Conservation (phyloP, 2,888 invertebrate genomes). For the Latheticus oryzae region DNA sequence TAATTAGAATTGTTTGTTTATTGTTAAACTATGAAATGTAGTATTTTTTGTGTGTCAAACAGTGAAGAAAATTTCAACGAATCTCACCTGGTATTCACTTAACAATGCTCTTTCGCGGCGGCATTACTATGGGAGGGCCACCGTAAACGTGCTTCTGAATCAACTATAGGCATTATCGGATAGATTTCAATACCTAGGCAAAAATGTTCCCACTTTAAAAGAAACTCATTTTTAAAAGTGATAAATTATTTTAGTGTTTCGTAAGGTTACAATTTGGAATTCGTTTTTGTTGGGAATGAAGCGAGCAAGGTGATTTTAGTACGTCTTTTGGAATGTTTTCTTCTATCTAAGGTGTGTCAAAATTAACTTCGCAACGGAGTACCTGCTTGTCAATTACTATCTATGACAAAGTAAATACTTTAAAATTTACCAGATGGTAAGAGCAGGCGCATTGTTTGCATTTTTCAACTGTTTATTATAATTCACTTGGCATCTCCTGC, state of each 20-base stretch:
- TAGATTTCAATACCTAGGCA: slow-evolving; percentile 19
- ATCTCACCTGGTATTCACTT: slow-evolving; percentile 27
- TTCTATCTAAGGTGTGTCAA: slow-evolving; percentile 9
- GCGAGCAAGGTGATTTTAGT: no score
- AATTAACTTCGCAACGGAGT: slow-evolving; percentile 23
- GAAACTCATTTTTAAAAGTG: slow-evolving; percentile 16
- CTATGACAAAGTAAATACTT: slow-evolving; percentile 40
- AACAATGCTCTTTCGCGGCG: slow-evolving; percentile 29
- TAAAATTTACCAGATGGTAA: slow-evolving; percentile 37
- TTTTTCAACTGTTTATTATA: slow-evolving; percentile 43
- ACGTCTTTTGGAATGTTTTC: neutral
- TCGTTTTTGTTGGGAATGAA: neutral
- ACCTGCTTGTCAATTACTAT: slow-evolving; percentile 41
- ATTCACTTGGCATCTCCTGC: slow-evolving; percentile 38
- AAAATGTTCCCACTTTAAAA: slow-evolving; percentile 24
- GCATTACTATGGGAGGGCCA: slow-evolving; percentile 35
- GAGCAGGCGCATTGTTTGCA: slow-evolving; percentile 42
- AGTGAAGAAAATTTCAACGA: slow-evolving; percentile 23
- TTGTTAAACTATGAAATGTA: no score
- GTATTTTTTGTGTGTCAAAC: no score
- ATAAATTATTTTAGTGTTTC: slow-evolving; percentile 33
- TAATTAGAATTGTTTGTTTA: no score
- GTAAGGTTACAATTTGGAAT: slow-evolving; percentile 18
- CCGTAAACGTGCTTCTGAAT: slow-evolving; percentile 42
- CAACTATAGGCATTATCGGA: slow-evolving; percentile 37